Conservation (phyloP, 2,888 invertebrate genomes). For the Trachelus stipa region DNA sequence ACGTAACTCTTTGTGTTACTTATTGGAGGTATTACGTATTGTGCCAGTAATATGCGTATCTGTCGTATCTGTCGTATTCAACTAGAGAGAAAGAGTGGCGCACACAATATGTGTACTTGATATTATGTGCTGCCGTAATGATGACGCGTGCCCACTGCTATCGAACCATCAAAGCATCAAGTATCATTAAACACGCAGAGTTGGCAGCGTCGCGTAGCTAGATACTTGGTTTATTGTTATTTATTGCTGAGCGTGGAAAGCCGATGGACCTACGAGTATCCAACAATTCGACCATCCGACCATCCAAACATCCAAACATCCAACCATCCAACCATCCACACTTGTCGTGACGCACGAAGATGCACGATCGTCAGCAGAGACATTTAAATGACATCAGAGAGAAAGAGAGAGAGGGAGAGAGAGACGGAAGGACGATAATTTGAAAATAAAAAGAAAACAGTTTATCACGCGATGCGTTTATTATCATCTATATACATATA, state of each 20-base stretch:
- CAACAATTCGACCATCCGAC: too few species aligned
- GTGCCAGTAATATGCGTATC: slow-evolving; percentile 37
- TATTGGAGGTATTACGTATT: slow-evolving; percentile 27
- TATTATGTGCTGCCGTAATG: slow-evolving; percentile 19
- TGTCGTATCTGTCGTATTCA: slow-evolving; percentile 27
- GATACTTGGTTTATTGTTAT: slow-evolving; percentile 4
- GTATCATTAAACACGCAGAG: background rate
- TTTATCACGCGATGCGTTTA: background rate
- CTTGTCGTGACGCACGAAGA: too few species aligned
- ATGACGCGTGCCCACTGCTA: slow-evolving; percentile 20
- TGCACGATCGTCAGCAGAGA: too few species aligned
- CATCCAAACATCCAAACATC: too few species aligned
- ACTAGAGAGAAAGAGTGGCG: slow-evolving; percentile 11
- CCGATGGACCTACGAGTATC: slow-evolving; percentile 1
- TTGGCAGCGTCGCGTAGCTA: slow-evolving; percentile 22
- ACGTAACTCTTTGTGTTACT: slow-evolving; percentile 37
- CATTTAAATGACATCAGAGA: too few species aligned
- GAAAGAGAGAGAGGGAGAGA: too few species aligned
- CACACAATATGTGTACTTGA: too few species aligned
- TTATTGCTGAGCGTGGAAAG: slow-evolving; percentile 1
- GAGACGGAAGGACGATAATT: too few species aligned
- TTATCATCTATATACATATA: slow-evolving; percentile 8
- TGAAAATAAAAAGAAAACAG: background rate
- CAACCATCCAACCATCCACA: too few species aligned
- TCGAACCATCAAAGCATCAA: background rate